Conservation (phyloP, 2,797 vertebrate genomes). For the Fistularia tabacaria region DNA sequence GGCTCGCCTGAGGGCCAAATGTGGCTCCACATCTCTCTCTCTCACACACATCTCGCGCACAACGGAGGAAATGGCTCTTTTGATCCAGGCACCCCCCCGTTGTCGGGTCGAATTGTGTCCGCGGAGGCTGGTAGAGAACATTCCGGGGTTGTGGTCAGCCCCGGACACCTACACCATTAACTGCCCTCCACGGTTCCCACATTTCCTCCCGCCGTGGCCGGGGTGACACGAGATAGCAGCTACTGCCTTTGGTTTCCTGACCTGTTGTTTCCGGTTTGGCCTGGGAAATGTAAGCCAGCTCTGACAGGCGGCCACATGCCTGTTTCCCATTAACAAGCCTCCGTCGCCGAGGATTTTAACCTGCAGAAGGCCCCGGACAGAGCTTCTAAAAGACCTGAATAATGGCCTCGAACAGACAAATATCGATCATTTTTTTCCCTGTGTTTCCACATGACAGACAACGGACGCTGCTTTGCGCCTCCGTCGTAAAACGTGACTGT, state of each 20-base stretch:
- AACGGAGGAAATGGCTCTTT: slow-evolving; percentile 51
- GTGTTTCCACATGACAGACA: too few species aligned
- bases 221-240: slow-evolving; percentile 67
- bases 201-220: slow-evolving; percentile 64
- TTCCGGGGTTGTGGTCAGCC: slow-evolving; percentile 58
- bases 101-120: slow-evolving; percentile 53
- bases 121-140: slow-evolving; percentile 40
- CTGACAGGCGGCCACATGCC: slow-evolving; percentile 62
- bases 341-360: slow-evolving; percentile 29
- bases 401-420: too few species aligned
- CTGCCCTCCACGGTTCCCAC: slow-evolving; percentile 60
- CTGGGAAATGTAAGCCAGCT: slow-evolving; percentile 77
- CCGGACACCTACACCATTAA: slow-evolving; percentile 64
- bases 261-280: slow-evolving; percentile 69
- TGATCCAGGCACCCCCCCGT: slow-evolving; percentile 46
- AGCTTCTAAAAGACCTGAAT: neutral
- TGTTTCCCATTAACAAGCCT: slow-evolving; percentile 65
- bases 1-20: slow-evolving; percentile 31
- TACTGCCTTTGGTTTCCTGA: slow-evolving; percentile 61
- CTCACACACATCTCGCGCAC: slow-evolving; percentile 32
- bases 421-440: too few species aligned
- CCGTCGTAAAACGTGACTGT: too few species aligned
- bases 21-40: slow-evolving; percentile 36
- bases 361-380: slow-evolving; percentile 13
- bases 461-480: too few species aligned